phyloP scores from a whole-genome alignment of 2,888 invertebrate species.

The Cheilosia impressa region DNA sequence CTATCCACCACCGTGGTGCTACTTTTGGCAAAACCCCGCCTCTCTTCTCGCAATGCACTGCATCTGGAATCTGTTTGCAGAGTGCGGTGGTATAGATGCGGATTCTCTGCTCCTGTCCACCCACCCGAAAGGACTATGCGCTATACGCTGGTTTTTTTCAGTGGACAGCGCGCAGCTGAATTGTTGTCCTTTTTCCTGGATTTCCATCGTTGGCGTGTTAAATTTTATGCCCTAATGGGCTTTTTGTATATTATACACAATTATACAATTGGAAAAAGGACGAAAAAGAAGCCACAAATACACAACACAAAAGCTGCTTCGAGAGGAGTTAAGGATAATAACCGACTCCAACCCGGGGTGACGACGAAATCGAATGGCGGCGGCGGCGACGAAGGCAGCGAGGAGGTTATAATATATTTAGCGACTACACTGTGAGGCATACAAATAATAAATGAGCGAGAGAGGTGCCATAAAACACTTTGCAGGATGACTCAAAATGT shows the following conservation, averaged over 20 bases:
- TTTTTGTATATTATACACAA: slow-evolving; percentile 74
- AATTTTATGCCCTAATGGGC: slow-evolving; percentile 74
- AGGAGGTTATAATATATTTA: slow-evolving; percentile 75
- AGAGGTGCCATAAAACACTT: slow-evolving; percentile 76
- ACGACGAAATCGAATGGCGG: slow-evolving; percentile 52
- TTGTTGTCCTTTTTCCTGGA: slow-evolving; percentile 64
- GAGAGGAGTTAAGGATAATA: slow-evolving; percentile 68
- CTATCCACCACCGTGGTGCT: slow-evolving; percentile 53
- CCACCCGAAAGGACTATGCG: slow-evolving; percentile 38
- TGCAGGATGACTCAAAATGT: slow-evolving; percentile 75
- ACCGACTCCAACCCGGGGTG: slow-evolving; percentile 7
- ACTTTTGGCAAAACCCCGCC: slow-evolving; percentile 23
- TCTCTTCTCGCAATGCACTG: slow-evolving; percentile 42
- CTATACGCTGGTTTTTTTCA: slow-evolving; percentile 54
- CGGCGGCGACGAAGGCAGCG: slow-evolving; percentile 12
- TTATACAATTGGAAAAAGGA: slow-evolving; percentile 72
- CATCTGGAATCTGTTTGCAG: slow-evolving; percentile 63
- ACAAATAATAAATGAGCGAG: slow-evolving; percentile 76
- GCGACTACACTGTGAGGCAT: slow-evolving; percentile 74
- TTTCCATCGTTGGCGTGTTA: slow-evolving; percentile 68
- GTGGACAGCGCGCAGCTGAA: slow-evolving; percentile 73
- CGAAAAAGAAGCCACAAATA: slow-evolving; percentile 43
- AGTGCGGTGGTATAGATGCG: slow-evolving; percentile 1
- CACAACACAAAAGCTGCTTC: slow-evolving; percentile 60
- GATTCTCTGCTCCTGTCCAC: slow-evolving; percentile 29